These are phyloP conservation scores for Telmatochromis sp. DNA, from an alignment of 2,113 vertebrate genomes.

Conservation along the genomic window DNA sequence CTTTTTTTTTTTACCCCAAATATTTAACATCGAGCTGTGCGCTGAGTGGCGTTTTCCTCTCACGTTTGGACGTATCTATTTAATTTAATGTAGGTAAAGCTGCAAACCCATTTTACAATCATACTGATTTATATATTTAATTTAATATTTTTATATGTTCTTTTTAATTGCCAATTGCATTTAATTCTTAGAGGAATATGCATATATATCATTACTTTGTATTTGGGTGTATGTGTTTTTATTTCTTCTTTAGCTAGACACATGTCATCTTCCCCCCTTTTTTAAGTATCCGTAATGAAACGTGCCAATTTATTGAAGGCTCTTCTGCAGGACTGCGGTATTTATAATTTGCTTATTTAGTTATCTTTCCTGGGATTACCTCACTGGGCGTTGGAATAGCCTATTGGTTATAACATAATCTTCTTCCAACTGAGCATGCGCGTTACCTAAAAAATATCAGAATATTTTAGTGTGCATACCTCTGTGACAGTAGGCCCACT, in stretches of 20 bases:
- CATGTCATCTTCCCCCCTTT: neutral
- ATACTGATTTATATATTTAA: neutral
- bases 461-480: conserved; percentile 44
- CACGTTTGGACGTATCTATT: neutral
- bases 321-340: conserved; percentile 15
- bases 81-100: neutral
- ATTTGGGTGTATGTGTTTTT: neutral
- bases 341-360: conserved; percentile 47
- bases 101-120: neutral
- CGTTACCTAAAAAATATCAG: conserved; percentile 50
- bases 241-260: neutral
- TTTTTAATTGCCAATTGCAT: neutral
- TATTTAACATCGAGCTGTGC: neutral
- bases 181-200: neutral
- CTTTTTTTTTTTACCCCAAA: neutral
- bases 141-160: neutral
- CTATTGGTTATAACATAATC: conserved; percentile 56
- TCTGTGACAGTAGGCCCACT: conserved; percentile 40
- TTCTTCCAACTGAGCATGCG: conserved; percentile 61
- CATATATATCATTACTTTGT: neutral
- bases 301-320: neutral
- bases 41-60: neutral
- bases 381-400: conserved; percentile 51
- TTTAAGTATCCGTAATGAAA: neutral
- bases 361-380: conserved; percentile 50